Conservation (phyloP, 2,113 vertebrate species). For the Craseonycteris thonglongyai region DNA sequence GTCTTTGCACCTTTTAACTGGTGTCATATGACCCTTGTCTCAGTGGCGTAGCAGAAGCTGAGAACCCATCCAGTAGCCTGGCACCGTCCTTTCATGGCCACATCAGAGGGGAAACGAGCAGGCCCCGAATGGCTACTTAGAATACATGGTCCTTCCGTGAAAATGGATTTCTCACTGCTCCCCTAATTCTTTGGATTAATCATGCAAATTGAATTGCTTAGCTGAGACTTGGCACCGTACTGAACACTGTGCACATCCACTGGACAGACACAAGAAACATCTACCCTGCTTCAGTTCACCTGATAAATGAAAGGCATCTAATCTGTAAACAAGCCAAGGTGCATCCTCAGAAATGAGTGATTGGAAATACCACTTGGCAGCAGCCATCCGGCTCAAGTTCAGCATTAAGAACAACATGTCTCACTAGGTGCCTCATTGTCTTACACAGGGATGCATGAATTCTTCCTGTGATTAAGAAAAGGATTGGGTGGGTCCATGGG, state of each 20-base stretch:
- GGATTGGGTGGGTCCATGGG: neutral
- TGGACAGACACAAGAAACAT: neutral
- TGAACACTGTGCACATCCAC: neutral
- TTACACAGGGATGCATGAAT: neutral
- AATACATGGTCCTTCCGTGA: neutral
- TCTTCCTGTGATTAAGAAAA: neutral
- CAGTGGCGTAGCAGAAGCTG: fast-evolving
- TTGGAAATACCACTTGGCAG: neutral
- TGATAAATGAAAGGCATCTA: neutral
- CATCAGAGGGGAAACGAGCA: neutral
- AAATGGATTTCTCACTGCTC: neutral
- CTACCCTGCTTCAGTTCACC: neutral
- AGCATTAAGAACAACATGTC: neutral
- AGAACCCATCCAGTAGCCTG: neutral
- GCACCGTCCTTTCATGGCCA: neutral
- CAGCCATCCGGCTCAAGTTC: neutral
- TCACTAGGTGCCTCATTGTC: neutral
- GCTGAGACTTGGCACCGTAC: neutral
- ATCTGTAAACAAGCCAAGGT: neutral
- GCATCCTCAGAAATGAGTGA: neutral
- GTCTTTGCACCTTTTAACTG: neutral
- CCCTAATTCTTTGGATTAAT: neutral
- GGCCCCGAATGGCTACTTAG: neutral
- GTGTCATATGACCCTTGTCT: neutral
- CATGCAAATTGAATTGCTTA: neutral